A percentile compares a stretch with the other conserved stretches of the same genome.
Evolutionary conservation across 2,888 invertebrate genomes (phyloP).

Genomic region (Eupithecia vulgata): DNA sequence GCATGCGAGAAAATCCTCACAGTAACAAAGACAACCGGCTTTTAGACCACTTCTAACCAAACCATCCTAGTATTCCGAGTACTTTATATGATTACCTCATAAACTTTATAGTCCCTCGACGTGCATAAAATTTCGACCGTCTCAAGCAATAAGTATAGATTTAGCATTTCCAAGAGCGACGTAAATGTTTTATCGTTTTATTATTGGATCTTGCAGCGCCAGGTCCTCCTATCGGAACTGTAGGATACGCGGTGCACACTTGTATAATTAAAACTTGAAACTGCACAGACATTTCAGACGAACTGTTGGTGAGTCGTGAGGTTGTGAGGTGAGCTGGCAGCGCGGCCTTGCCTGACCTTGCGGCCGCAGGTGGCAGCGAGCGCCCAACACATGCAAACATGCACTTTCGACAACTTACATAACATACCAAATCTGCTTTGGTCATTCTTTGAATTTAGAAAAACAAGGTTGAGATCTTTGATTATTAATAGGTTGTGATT

Average conservation of each 20-base stretch:
- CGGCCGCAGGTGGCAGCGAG: conserved; percentile 35
- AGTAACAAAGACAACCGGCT: neutral
- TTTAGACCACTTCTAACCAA: neutral
- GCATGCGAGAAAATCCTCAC: conserved; percentile 12
- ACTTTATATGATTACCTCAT: conserved; percentile 14
- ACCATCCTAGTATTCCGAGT: neutral
- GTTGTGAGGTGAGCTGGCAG: conserved; percentile 20
- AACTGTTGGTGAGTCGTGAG: neutral
- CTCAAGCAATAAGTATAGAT: conserved; percentile 14
- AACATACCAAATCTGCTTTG: neutral
- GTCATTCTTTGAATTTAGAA: neutral
- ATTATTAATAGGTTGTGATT: no score
- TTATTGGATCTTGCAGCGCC: conserved; percentile 5
- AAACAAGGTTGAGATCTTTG: neutral
- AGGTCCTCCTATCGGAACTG: neutral
- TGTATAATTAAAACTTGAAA: neutral
- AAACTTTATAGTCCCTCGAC: conserved; percentile 19
- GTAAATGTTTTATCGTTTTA: conserved; percentile 26
- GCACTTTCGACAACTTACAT: conserved; percentile 30
- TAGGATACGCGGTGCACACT: conserved; percentile 1
- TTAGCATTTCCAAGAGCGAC: conserved; percentile 20
- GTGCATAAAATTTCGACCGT: conserved; percentile 16
- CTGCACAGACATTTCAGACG: neutral
- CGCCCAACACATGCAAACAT: conserved; percentile 21
- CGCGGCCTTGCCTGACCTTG: conserved; percentile 60